A percentile compares a stretch with the other conserved stretches of the same genome.
These are phyloP conservation scores for Colletes gigas DNA, from an alignment of 1,140 invertebrate species.

Conservation along the genomic window DNA sequence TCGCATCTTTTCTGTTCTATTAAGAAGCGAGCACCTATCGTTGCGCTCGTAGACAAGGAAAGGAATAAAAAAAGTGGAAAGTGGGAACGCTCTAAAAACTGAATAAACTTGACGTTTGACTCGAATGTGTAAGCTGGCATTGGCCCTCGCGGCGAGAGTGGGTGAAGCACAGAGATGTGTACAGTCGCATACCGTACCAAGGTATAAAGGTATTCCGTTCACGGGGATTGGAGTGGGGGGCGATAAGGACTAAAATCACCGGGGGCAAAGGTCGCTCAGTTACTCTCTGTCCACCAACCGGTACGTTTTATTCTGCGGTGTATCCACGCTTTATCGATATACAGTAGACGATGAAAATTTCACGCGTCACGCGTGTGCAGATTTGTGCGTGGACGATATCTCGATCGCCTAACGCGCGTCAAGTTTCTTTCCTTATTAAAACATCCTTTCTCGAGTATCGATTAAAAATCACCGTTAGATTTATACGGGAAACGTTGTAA, in stretches of 20 bases:
- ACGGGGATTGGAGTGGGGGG: constrained; percentile 61
- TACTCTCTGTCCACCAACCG: constrained; percentile 69
- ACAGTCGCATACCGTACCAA: constrained; percentile 31
- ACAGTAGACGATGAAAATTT: neutral
- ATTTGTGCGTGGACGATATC: neutral
- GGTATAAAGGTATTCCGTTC: constrained; percentile 61
- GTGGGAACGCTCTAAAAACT: neutral
- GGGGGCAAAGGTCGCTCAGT: constrained; percentile 77
- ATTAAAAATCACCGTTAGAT: neutral
- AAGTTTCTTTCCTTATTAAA: neutral
- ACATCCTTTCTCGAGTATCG: neutral
- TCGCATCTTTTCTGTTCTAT: no score
- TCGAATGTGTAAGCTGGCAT: neutral
- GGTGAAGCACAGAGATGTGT: constrained; percentile 17
- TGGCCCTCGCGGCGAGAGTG: constrained; percentile 2
- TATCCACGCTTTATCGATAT: constrained; percentile 2
- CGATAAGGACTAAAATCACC: constrained; percentile 77
- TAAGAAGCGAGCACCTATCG: no score
- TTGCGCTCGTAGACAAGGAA: no score
- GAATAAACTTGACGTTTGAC: constrained; percentile 16
- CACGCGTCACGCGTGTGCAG: neutral
- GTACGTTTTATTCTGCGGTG: constrained; percentile 54
- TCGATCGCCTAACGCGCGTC: neutral
- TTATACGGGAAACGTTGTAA: neutral
- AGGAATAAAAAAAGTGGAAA: neutral